These are phyloP conservation scores for Drosophila quadrilineata DNA, from an alignment of 1,140 invertebrate genomes.

Conservation along the genomic window DNA sequence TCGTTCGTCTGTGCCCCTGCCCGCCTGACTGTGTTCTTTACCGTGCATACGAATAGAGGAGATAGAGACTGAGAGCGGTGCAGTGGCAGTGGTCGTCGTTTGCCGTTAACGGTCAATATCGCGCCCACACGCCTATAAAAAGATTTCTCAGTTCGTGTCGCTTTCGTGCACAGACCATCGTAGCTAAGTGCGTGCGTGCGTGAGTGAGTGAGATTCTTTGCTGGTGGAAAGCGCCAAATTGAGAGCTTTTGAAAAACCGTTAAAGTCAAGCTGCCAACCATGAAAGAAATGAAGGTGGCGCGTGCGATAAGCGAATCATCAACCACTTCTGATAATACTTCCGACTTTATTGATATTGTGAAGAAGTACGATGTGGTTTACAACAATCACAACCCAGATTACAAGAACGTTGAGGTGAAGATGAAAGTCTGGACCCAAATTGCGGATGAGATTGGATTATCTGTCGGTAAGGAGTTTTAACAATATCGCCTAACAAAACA, in stretches of 20 bases:
- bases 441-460: constrained; percentile 79
- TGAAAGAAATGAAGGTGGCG: constrained; percentile 71
- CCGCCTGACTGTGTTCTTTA: constrained; percentile 30
- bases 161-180: too few species aligned
- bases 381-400: constrained; percentile 80
- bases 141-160: constrained; percentile 37
- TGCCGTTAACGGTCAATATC: constrained; percentile 39
- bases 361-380: constrained; percentile 80
- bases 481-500: background rate
- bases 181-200: constrained; percentile 7
- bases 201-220: background rate
- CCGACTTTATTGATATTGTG: constrained; percentile 79
- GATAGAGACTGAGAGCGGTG: constrained; percentile 5
- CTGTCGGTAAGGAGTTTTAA: constrained; percentile 69
- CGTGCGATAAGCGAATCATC: constrained; percentile 76
- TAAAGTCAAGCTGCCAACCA: constrained; percentile 19
- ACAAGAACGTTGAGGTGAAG: constrained; percentile 79
- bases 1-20: constrained; percentile 23
- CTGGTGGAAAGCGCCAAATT: constrained; percentile 2
- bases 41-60: constrained; percentile 21
- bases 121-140: constrained; percentile 51
- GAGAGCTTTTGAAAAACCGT: constrained; percentile 27
- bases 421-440: constrained; percentile 78
- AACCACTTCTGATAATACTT: constrained; percentile 78
- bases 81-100: constrained; percentile 15